Percentiles rank a stretch among this genome's conserved stretches.
phyloP scores from a whole-genome alignment of 2,888 invertebrate genomes.

The Tridacna crocea region DNA sequence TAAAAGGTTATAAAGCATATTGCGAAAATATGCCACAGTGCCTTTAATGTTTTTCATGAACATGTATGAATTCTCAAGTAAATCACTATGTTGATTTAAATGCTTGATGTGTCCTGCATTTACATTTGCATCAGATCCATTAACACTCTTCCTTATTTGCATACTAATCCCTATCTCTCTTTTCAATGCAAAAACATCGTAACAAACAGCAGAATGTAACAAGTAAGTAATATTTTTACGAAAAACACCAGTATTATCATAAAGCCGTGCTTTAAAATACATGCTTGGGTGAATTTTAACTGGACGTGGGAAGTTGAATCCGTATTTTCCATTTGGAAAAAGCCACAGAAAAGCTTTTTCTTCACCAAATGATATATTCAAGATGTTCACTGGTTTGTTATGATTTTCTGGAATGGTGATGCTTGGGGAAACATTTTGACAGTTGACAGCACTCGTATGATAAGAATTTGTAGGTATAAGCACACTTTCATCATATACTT shows the following conservation, averaged over 20 bases:
- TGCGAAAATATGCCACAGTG: conserved; percentile 55
- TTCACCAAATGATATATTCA: conserved; percentile 38
- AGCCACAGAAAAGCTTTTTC: conserved; percentile 56
- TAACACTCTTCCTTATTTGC: conserved; percentile 24
- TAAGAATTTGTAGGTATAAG: no score
- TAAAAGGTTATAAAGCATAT: conserved; percentile 45
- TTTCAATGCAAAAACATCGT: conserved; percentile 37
- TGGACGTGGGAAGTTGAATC: conserved; percentile 21
- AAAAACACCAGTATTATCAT: conserved; percentile 26
- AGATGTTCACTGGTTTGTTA: conserved; percentile 33
- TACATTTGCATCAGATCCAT: conserved; percentile 14
- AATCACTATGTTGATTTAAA: conserved; percentile 14
- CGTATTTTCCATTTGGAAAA: conserved; percentile 48
- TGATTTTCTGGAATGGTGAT: not conserved
- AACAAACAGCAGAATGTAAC: conserved; percentile 37
- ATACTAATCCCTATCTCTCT: conserved; percentile 39
- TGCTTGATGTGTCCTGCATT: conserved; percentile 19
- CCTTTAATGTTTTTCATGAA: conserved; percentile 63
- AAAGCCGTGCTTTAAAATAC: conserved; percentile 46
- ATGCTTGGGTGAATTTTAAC: conserved; percentile 29
- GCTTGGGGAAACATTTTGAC: not conserved
- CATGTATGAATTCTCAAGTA: conserved; percentile 57
- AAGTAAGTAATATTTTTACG: conserved; percentile 49
- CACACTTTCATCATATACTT: no score
- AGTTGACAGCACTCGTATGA: no score